Base-by-base conservation (phyloP, 2,113 vertebrate species). In the Pyxicephalus adspersus region DNA sequence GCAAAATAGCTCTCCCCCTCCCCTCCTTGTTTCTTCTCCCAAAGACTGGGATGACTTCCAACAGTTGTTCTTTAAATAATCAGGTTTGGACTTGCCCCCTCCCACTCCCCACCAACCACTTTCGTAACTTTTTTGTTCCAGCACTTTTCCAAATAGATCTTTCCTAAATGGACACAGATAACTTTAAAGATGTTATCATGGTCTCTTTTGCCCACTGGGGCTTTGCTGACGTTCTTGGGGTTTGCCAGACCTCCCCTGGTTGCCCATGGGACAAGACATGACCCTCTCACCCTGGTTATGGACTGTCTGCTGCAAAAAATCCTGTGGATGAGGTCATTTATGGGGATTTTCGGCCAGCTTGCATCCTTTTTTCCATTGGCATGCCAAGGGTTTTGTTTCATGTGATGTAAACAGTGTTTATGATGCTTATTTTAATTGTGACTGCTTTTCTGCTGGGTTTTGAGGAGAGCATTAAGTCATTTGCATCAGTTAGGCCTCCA, bases 41-140 rank as follows among this genome's bases (percentile, higher is more conserved):
- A 28, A 72, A 80, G 38, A 58, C 77, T 61, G 77, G 67, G 78
- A 80, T 38, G 34, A 23, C 45, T 0, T 68, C 78, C 78, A 80
- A 61, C 66, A 64, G 55, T 80, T 80, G 78, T 80, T 80, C 34
- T 80, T 67, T 13, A 64, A 64, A 71, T 16, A 80, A 60, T 23
- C 77, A 72, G 78, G 78, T 72, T 25, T 58, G 57, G 55, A 29
- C 65, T 26, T 45, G 77, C 51, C 66, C 67, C 19, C 57, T n/a
- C 20, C 63, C 15, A 61, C 66, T 34, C 78, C 29, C 52, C 19
- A 72, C 9, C 3, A 72, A 20, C 50, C 50, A 51, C 67, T n/a
- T 22, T 71, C 52, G 50, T 71, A 25, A 52, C 28, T 54, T 71
- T 71, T 71, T 71, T n/a, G n/a, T n/a, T 28, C 25, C 28, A 50